A percentile compares a stretch with the other conserved stretches of the same genome.
phyloP scores from a whole-genome alignment of 2,113 vertebrate species.

The Chauna torquata region DNA sequence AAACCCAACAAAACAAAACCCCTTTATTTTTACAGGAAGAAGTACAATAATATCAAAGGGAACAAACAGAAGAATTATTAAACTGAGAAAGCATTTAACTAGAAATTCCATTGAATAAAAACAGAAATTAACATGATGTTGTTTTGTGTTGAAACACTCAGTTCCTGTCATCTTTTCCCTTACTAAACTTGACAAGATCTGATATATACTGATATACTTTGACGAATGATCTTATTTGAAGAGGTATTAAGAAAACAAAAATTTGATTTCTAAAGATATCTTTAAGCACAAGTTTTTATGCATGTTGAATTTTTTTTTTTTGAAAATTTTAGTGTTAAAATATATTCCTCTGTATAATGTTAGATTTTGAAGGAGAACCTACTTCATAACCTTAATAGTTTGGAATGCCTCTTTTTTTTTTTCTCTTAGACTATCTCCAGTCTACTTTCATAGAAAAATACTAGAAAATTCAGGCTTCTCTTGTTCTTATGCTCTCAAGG shows the following conservation, averaged over 20 bases:
- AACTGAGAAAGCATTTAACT: background rate
- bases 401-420: background rate
- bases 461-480: background rate
- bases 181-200: background rate
- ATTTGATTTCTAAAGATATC: background rate
- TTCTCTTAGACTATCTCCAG: background rate
- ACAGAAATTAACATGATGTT: background rate
- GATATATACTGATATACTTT: background rate
- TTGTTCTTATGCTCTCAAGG: background rate
- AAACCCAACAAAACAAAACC: no score
- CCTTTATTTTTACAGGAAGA: background rate
- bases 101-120: constrained; percentile 8
- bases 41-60: background rate
- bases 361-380: background rate
- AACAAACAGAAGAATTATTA: background rate
- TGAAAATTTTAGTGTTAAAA: background rate
- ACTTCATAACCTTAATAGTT: background rate
- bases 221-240: background rate
- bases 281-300: background rate
- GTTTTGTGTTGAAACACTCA: background rate
- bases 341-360: background rate
- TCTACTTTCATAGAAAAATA: background rate
- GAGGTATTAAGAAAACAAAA: background rate
- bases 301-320: background rate
- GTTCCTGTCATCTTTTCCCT: background rate